These are phyloP conservation scores for Brachionus plicatilis DNA, from an alignment of 1,140 invertebrate species.

Conservation along the genomic window DNA sequence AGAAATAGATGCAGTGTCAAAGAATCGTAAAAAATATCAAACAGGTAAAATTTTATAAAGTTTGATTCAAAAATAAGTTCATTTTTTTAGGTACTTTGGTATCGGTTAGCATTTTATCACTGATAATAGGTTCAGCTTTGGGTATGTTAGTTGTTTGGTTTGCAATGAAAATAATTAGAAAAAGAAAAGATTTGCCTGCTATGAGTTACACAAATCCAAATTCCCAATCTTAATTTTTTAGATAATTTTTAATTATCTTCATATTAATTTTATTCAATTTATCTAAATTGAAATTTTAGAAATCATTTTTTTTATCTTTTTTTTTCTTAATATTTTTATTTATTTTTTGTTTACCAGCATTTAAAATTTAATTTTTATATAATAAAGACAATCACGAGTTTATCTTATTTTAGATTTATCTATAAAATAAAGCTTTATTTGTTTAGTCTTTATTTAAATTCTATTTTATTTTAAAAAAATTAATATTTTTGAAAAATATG, in stretches of 20 bases:
- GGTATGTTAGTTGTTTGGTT: neutral
- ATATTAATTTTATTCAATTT: neutral
- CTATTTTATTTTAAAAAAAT: neutral
- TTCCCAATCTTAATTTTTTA: neutral
- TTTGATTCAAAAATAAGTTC: neutral
- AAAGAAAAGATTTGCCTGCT: conserved; percentile 6
- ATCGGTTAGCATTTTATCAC: neutral
- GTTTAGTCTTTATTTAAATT: neutral
- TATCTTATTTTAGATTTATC: neutral
- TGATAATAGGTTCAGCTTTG: neutral
- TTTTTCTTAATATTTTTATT: neutral
- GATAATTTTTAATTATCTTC: neutral
- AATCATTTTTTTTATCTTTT: neutral
- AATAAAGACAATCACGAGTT: neutral
- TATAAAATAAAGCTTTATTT: neutral
- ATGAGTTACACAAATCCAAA: conserved; percentile 24
- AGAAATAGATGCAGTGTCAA: neutral
- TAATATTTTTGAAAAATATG: neutral
- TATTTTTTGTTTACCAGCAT: neutral
- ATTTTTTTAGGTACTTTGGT: neutral
- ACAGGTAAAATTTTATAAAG: neutral
- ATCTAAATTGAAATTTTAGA: conserved; percentile 12
- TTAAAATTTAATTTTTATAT: neutral
- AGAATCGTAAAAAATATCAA: neutral
- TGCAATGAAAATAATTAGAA: neutral